These are phyloP conservation scores for Elymnias hypermnestra DNA, from an alignment of 1,140 invertebrate species.

Conservation along the genomic window DNA sequence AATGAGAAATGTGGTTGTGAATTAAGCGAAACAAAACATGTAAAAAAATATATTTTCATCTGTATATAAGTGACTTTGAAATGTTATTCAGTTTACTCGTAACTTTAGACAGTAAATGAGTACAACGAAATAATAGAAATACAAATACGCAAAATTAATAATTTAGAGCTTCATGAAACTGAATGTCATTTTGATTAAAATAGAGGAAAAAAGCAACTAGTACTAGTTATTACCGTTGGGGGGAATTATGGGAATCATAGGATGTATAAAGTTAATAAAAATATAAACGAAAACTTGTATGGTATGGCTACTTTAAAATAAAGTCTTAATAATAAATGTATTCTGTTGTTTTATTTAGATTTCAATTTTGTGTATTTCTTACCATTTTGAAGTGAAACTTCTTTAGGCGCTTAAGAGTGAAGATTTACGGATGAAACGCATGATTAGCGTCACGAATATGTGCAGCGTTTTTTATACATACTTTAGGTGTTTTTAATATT, in stretches of 20 bases:
- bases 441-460: no score
- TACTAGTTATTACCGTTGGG: no score
- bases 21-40: slow-evolving; percentile 34
- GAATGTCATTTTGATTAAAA: no score
- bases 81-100: slow-evolving; percentile 46
- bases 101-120: background rate
- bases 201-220: no score
- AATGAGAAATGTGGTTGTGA: slow-evolving; percentile 63
- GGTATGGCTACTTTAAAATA: slow-evolving; percentile 1
- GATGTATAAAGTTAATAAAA: slow-evolving; percentile 1
- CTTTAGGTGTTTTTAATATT: no score
- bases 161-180: no score
- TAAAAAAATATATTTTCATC: slow-evolving; percentile 44
- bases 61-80: slow-evolving; percentile 56
- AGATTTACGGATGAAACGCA: no score
- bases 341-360: slow-evolving; percentile 16
- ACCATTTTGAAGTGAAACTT: no score
- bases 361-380: no score
- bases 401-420: no score
- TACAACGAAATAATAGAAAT: background rate
- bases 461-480: no score
- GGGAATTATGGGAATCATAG: background rate
- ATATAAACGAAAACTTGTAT: slow-evolving; percentile 7
- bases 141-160: background rate
- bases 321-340: slow-evolving; percentile 62